phyloP scores from a whole-genome alignment of 2,888 invertebrate species.

The Scaptomyza parva region DNA sequence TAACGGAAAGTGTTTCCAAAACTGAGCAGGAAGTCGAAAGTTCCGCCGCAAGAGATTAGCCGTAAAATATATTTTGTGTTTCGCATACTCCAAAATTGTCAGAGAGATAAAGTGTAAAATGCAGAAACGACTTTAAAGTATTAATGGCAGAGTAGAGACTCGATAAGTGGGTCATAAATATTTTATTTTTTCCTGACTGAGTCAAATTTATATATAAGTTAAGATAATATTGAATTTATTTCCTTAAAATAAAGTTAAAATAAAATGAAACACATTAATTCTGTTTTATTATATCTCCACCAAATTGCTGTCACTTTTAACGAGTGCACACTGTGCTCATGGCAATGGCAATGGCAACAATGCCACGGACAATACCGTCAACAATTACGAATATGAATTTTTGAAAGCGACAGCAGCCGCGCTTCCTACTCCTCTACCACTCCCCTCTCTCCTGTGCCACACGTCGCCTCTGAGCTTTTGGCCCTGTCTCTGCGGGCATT shows the following conservation, averaged over 20 bases:
- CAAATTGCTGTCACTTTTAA: constrained; percentile 33
- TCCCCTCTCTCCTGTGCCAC: constrained; percentile 5
- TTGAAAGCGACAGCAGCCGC: constrained; percentile 74
- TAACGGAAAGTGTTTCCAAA: constrained; percentile 71
- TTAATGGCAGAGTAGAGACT: constrained; percentile 46
- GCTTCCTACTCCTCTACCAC: constrained; percentile 19
- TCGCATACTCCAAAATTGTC: constrained; percentile 55
- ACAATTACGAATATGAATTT: constrained; percentile 81
- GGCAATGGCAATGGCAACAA: constrained; percentile 35
- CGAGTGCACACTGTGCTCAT: constrained; percentile 46
- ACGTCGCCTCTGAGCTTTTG: constrained; percentile 27
- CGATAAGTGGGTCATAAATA: neutral
- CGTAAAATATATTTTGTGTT: constrained; percentile 60
- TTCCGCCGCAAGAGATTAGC: constrained; percentile 74
- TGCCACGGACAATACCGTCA: constrained; percentile 76
- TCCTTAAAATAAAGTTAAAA: too few relatives aligned
- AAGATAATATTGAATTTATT: too few relatives aligned
- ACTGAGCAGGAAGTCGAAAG: constrained; percentile 69
- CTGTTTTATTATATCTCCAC: too few relatives aligned
- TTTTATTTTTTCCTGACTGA: too few relatives aligned
- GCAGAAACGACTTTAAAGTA: constrained; percentile 51
- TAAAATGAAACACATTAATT: too few relatives aligned
- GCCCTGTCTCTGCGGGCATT: constrained; percentile 49
- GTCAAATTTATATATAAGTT: too few relatives aligned
- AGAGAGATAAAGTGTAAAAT: constrained; percentile 62